Conservation (phyloP, 2,113 vertebrate species). For the Lamprologus tigripictilis region DNA sequence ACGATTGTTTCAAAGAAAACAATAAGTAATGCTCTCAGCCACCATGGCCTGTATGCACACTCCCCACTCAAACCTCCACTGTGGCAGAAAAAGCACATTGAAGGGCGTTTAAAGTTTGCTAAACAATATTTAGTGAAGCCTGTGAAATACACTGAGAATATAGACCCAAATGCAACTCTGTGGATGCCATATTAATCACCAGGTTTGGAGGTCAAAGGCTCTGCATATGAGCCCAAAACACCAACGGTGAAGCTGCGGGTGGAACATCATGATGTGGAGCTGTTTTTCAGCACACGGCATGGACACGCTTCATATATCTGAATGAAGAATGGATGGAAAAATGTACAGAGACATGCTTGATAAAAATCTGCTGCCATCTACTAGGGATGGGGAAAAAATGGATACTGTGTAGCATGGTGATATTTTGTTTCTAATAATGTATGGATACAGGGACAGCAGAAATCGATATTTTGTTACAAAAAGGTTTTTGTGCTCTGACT, state of each 20-base stretch:
- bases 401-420: no score
- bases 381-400: no score
- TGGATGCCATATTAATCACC: neutral
- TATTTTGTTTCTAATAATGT: no score
- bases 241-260: neutral
- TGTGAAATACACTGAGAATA: neutral
- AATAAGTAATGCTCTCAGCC: neutral
- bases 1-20: neutral
- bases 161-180: neutral
- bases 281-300: neutral
- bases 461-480: no score
- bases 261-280: neutral
- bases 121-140: neutral
- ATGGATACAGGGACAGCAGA: no score
- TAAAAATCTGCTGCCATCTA: neutral
- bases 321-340: neutral
- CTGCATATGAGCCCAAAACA: neutral
- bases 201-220: neutral
- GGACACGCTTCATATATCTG: neutral
- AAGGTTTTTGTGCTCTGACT: no score
- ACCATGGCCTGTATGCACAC: neutral
- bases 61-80: neutral
- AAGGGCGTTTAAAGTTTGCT: neutral
- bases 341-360: accelerated
- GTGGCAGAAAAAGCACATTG: neutral